Evolutionary conservation across 1,140 invertebrate genomes (phyloP).

Genomic region (Monomorium pharaonis): DNA sequence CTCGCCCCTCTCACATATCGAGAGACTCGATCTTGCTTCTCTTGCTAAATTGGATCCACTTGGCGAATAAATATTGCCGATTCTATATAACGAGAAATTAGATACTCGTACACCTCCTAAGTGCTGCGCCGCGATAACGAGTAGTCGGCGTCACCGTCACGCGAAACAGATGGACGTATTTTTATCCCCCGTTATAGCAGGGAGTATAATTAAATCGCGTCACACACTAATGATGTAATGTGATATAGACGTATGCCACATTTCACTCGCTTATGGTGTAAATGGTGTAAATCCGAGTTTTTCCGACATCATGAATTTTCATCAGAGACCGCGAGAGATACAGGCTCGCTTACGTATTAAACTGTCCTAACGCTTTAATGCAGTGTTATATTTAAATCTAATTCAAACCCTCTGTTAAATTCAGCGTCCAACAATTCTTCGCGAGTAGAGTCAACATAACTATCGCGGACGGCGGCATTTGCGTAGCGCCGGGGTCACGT

Average conservation of each 20-base stretch:
- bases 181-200: background rate
- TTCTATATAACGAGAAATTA: slow-evolving; percentile 14
- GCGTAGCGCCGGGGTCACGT: slow-evolving; percentile 45
- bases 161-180: background rate
- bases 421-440: slow-evolving; percentile 11
- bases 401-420: slow-evolving; percentile 36
- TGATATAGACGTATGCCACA: background rate
- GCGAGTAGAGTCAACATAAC: slow-evolving; percentile 18
- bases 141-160: background rate
- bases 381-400: slow-evolving; percentile 37
- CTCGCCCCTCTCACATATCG: background rate
- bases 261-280: background rate
- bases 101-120: background rate
- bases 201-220: background rate
- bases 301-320: background rate
- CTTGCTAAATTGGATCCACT: background rate
- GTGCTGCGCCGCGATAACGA: background rate
- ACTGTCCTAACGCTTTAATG: slow-evolving; percentile 29
- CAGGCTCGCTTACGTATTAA: slow-evolving; percentile 16
- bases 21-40: background rate
- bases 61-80: background rate
- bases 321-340: background rate
- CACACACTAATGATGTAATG: background rate
- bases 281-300: background rate
- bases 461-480: slow-evolving; percentile 34